Conservation (phyloP, 2,797 vertebrate species). For the Fratercula arctica region DNA sequence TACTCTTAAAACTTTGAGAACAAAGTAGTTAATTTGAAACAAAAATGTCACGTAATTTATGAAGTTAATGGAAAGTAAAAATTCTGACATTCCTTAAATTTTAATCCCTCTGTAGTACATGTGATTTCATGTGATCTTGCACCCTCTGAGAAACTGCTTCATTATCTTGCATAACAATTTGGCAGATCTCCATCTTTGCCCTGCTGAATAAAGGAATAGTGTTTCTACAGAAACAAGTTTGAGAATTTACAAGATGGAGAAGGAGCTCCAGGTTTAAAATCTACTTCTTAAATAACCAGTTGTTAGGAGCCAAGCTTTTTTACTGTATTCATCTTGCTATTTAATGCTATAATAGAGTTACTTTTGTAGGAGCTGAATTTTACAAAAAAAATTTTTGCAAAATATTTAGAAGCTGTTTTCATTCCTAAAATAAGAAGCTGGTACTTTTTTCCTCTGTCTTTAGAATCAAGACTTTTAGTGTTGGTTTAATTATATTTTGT, state of each 20-base stretch:
- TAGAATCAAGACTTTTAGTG: not conserved
- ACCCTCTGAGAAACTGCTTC: conserved; percentile 59
- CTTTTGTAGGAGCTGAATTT: not conserved
- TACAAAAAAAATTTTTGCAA: not conserved
- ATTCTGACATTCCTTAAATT: conserved; percentile 55
- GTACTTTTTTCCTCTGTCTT: not conserved
- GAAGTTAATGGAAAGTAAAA: conserved; percentile 52
- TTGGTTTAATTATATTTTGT: not conserved
- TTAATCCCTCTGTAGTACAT: conserved; percentile 57
- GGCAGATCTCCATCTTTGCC: conserved; percentile 62
- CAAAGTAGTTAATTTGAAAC: not conserved
- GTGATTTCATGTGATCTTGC: conserved; percentile 65
- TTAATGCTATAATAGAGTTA: not conserved
- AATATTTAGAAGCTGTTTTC: not conserved
- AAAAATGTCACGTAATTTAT: conserved; percentile 13
- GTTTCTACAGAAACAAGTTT: conserved; percentile 31
- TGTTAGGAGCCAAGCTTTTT: not conserved
- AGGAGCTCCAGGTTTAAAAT: conserved; percentile 15
- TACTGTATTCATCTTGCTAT: not conserved
- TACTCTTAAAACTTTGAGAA: not conserved
- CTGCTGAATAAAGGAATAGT: conserved; percentile 35
- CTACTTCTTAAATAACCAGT: not conserved
- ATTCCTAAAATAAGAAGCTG: not conserved
- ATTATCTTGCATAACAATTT: conserved; percentile 65
- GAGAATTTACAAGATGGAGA: conserved; percentile 28